Percentiles rank a stretch among this genome's conserved stretches.
phyloP scores from a whole-genome alignment of 2,888 invertebrate genomes.

The Chalcis sispes region DNA sequence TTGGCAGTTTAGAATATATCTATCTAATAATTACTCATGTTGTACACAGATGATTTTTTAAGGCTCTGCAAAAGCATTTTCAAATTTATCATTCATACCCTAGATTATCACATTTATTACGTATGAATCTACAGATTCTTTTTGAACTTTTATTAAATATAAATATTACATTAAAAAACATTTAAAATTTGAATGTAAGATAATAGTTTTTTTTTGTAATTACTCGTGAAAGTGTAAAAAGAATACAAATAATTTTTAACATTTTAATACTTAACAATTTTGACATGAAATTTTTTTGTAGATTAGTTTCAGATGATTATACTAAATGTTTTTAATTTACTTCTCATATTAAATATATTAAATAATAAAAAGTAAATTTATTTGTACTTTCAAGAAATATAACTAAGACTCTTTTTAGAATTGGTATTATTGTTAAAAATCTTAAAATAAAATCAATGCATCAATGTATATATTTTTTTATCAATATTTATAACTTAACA shows the following conservation, averaged over 20 bases:
- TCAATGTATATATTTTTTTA: constrained; percentile 12
- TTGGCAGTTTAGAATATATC: neutral
- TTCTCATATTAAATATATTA: too few species aligned
- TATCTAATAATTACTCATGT: constrained; percentile 15
- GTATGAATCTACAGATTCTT: neutral
- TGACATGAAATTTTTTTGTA: too few species aligned
- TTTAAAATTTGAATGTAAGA: too few species aligned
- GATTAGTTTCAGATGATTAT: too few species aligned
- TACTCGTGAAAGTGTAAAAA: too few species aligned
- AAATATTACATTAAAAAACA: neutral
- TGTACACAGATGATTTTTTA: constrained; percentile 20
- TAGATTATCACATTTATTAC: constrained; percentile 7
- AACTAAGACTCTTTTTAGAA: neutral
- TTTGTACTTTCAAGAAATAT: constrained; percentile 5
- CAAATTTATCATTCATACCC: constrained; percentile 4
- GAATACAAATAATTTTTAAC: too few species aligned
- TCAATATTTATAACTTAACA: neutral
- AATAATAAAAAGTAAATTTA: neutral
- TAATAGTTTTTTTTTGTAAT: too few species aligned
- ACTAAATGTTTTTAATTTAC: too few species aligned
- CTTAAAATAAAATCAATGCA: constrained; percentile 7
- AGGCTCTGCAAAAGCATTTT: constrained; percentile 31
- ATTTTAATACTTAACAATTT: too few species aligned
- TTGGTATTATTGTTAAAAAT: constrained; percentile 13
- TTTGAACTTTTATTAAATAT: neutral